A percentile compares a stretch with the other conserved stretches of the same genome.
phyloP scores from a whole-genome alignment of 1,140 invertebrate genomes.

The Psix sp. region DNA sequence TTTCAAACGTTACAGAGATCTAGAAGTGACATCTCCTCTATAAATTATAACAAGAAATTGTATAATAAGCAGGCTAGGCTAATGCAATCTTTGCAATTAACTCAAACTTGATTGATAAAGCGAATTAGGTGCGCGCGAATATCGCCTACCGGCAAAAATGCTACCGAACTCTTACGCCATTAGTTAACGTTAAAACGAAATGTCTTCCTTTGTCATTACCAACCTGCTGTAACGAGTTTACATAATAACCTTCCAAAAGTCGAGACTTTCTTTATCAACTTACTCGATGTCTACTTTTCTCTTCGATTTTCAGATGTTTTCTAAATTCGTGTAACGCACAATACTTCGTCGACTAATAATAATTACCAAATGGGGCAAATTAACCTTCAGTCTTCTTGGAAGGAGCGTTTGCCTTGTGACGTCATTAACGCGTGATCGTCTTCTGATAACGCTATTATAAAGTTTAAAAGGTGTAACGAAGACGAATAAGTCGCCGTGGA shows the following conservation, averaged over 20 bases:
- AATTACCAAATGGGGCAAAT: too few species aligned
- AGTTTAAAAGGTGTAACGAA: slow-evolving; percentile 3
- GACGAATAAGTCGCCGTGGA: not conserved
- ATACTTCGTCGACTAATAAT: too few species aligned
- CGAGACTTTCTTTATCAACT: slow-evolving; percentile 1
- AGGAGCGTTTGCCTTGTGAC: too few species aligned
- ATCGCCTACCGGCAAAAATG: slow-evolving; percentile 15
- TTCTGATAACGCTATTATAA: not conserved
- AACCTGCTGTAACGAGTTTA: slow-evolving; percentile 22
- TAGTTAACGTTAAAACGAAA: slow-evolving; percentile 36
- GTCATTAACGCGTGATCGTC: not conserved
- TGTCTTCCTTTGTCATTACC: slow-evolving; percentile 38
- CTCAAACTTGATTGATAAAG: slow-evolving; percentile 28
- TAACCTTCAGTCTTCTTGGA: too few species aligned
- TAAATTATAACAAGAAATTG: slow-evolving; percentile 50
- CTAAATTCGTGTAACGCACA: too few species aligned
- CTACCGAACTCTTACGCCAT: slow-evolving; percentile 23
- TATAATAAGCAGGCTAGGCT: slow-evolving; percentile 26
- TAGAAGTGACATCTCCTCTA: slow-evolving; percentile 36
- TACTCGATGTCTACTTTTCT: slow-evolving; percentile 5
- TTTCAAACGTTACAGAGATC: slow-evolving; percentile 49
- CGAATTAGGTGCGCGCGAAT: slow-evolving; percentile 21
- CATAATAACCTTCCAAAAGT: slow-evolving; percentile 19
- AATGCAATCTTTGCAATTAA: slow-evolving; percentile 48
- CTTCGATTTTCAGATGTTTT: not conserved